A percentile compares a stretch with the other conserved stretches of the same genome.
Evolutionary conservation across 2,113 vertebrate genomes (phyloP).

Genomic region (Sinocyclocheilus maitianheensis): DNA sequence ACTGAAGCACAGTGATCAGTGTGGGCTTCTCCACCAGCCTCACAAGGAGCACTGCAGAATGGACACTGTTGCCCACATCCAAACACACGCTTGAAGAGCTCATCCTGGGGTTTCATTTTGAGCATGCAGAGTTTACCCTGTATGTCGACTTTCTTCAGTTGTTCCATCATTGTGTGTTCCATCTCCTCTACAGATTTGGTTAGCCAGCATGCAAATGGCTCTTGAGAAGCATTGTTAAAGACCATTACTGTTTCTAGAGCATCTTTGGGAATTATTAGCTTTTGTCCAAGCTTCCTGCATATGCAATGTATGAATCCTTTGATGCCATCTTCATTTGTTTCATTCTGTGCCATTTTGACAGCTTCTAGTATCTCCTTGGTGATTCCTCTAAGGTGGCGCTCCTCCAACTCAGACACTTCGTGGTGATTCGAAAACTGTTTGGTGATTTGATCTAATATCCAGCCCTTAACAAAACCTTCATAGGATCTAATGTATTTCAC

Average conservation of each 20-base stretch:
- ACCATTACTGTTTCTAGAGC: slow-evolving; percentile 60
- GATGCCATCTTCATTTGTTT: slow-evolving; percentile 11
- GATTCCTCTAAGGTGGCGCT: slow-evolving; percentile 29
- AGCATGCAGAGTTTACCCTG: slow-evolving; percentile 28
- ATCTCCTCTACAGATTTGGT: slow-evolving; percentile 50
- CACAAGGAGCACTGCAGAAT: slow-evolving; percentile 72
- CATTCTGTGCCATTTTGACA: slow-evolving; percentile 45
- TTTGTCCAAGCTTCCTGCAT: slow-evolving; percentile 57
- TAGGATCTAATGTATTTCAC: slow-evolving; percentile 14
- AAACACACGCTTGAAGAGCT: slow-evolving; percentile 65
- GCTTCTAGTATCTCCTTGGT: slow-evolving; percentile 51
- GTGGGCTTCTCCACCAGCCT: slow-evolving; percentile 64
- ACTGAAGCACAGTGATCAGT: slow-evolving; percentile 61
- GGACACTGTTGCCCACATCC: slow-evolving; percentile 76
- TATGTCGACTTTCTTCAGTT: slow-evolving; percentile 11
- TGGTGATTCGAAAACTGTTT: slow-evolving; percentile 33
- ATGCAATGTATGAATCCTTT: slow-evolving; percentile 57
- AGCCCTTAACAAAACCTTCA: slow-evolving; percentile 48
- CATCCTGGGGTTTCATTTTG: slow-evolving; percentile 62
- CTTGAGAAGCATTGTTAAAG: slow-evolving; percentile 49
- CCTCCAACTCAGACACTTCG: slow-evolving; percentile 38
- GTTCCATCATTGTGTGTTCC: not conserved
- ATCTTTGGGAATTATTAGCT: slow-evolving; percentile 63
- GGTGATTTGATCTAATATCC: slow-evolving; percentile 48
- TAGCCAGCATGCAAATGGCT: slow-evolving; percentile 63